Evolutionary conservation across 2,888 invertebrate species (phyloP).

Genomic region (Drosophila leonis): DNA sequence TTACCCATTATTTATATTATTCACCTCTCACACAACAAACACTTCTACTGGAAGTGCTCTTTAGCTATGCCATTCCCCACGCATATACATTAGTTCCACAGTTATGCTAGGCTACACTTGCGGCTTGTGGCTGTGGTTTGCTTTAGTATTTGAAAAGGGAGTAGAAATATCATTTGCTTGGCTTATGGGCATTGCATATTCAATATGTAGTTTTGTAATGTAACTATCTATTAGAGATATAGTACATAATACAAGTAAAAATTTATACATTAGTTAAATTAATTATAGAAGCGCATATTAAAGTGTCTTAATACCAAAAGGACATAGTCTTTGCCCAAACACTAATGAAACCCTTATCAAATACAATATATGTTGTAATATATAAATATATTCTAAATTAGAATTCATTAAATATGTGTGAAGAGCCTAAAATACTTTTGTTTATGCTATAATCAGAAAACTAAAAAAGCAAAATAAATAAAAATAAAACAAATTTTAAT

Average conservation of each 20-base stretch:
- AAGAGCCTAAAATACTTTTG: too few relatives aligned
- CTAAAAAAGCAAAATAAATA: too few relatives aligned
- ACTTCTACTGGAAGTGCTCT: conserved; percentile 4
- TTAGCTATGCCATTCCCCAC: background rate
- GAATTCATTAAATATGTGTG: background rate
- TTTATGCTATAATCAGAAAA: too few relatives aligned
- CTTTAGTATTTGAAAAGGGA: too few relatives aligned
- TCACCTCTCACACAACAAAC: conserved; percentile 25
- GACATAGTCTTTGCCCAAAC: background rate
- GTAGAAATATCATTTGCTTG: background rate
- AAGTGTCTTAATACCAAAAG: background rate
- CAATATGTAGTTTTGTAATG: background rate
- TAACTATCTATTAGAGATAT: background rate
- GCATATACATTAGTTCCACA: background rate
- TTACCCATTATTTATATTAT: conserved; percentile 59
- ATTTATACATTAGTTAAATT: background rate
- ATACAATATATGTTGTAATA: background rate
- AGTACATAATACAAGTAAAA: too few relatives aligned
- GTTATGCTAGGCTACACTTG: conserved; percentile 30
- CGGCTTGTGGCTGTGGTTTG: conserved; percentile 24
- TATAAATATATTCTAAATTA: background rate
- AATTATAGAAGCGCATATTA: too few relatives aligned
- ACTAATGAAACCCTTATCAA: background rate
- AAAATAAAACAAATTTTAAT: too few relatives aligned
- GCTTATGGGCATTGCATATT: background rate